phyloP scores from a whole-genome alignment of 2,113 vertebrate genomes.

The Eurystomus gularis region DNA sequence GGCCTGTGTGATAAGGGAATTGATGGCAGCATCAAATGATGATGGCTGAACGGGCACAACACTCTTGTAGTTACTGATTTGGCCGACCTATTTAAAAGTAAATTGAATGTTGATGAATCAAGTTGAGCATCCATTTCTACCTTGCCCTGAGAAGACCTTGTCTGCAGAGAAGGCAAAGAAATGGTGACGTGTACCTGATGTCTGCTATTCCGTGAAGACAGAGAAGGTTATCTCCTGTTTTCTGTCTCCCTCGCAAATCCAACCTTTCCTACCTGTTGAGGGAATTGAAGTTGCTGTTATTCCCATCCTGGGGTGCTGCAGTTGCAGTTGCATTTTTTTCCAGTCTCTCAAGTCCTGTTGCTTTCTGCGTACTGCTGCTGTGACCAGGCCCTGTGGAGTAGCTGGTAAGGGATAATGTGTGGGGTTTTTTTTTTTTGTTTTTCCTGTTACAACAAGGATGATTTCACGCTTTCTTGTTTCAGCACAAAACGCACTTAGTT shows the following conservation, averaged over 20 bases:
- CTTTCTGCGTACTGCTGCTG: accelerated
- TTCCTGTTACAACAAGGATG: not conserved
- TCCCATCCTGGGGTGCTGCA: not conserved
- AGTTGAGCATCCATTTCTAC: not conserved
- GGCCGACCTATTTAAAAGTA: not conserved
- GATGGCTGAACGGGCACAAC: too few relatives aligned
- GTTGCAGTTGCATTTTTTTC: not conserved
- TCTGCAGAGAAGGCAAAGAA: not conserved
- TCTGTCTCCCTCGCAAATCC: not conserved
- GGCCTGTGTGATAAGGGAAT: too few relatives aligned
- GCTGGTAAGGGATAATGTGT: not conserved
- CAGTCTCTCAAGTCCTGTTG: not conserved
- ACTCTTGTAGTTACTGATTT: not conserved
- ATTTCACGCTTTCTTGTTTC: not conserved
- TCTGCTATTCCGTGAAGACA: not conserved
- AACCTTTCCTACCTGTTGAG: not conserved
- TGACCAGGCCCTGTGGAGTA: not conserved
- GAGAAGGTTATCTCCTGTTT: not conserved
- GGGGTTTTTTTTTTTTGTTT: not conserved
- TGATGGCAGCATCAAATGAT: too few relatives aligned
- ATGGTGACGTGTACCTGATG: not conserved
- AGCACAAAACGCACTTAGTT: not conserved
- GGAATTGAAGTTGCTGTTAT: not conserved
- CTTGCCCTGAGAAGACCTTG: not conserved
- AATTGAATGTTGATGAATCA: not conserved